These are phyloP conservation scores for Muscicapa adusta DNA, from an alignment of 2,113 vertebrate species.

Conservation along the genomic window DNA sequence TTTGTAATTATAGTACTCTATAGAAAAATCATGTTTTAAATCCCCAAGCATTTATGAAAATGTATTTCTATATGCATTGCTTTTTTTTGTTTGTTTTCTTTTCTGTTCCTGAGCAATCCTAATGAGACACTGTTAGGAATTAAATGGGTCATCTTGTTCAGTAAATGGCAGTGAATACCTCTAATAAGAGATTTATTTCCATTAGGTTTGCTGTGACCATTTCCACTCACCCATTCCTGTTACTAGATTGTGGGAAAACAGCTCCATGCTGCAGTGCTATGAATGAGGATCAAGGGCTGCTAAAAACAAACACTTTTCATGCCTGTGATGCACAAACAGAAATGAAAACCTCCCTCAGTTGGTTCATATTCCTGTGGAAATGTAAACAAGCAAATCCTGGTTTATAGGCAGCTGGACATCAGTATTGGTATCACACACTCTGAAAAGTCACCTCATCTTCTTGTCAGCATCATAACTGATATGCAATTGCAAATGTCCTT, in stretches of 20 bases:
- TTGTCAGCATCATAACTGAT: neutral
- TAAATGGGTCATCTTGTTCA: neutral
- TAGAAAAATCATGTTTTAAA: neutral
- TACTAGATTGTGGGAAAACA: neutral
- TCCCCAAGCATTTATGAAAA: neutral
- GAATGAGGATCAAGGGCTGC: neutral
- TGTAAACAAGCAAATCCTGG: neutral
- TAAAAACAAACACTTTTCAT: neutral
- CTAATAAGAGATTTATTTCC: neutral
- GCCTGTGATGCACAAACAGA: neutral
- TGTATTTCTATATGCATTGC: neutral
- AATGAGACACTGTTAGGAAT: neutral
- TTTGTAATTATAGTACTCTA: neutral
- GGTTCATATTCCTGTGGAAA: neutral
- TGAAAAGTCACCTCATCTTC: neutral
- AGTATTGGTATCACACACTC: neutral
- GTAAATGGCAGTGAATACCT: neutral
- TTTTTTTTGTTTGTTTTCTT: neutral
- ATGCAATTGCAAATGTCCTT: neutral
- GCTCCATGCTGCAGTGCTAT: neutral
- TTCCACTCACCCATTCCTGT: rapidly evolving
- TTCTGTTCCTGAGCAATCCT: neutral
- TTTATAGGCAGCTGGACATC: neutral
- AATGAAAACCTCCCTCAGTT: neutral
- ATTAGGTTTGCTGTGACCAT: neutral